Percentiles rank a stretch among this genome's conserved stretches.
These are phyloP conservation scores for Lepus americanus DNA, from an alignment of 2,113 vertebrate genomes.

Conservation along the genomic window DNA sequence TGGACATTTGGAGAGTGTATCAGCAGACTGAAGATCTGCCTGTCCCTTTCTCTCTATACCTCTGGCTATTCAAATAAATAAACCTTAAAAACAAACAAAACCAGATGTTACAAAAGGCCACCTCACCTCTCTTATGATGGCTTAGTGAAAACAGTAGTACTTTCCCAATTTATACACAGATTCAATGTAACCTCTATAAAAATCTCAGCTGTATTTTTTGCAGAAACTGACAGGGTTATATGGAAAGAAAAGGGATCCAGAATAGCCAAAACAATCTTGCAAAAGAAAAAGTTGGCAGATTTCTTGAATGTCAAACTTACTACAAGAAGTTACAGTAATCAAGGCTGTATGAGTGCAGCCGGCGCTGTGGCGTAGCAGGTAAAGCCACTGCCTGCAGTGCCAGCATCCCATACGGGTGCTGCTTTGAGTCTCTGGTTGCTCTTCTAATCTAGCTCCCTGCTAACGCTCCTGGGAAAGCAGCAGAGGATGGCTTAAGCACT, in stretches of 20 bases:
- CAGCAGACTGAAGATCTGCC: too few species aligned
- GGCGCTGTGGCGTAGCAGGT: too few species aligned
- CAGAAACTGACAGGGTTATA: not conserved
- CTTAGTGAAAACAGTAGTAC: not conserved
- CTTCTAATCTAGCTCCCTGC: too few species aligned
- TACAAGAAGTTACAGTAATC: not conserved
- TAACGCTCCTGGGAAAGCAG: too few species aligned
- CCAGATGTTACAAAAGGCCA: not conserved
- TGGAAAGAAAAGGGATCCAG: not conserved
- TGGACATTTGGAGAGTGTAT: too few species aligned
- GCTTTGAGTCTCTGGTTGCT: too few species aligned
- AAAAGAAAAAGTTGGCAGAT: not conserved
- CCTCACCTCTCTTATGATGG: not conserved
- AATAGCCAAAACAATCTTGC: slow-evolving; percentile 27
- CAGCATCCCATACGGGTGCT: too few species aligned
- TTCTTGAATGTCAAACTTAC: slow-evolving; percentile 24
- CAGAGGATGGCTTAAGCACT: too few species aligned
- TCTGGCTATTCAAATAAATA: too few species aligned
- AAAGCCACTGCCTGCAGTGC: too few species aligned
- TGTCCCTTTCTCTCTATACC: too few species aligned
- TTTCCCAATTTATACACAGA: slow-evolving; percentile 15
- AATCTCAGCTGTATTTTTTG: not conserved
- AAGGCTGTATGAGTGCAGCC: not conserved
- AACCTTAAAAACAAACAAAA: too few species aligned
- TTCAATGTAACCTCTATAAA: not conserved